These are phyloP conservation scores for Phalacrocorax brasilianus DNA, from an alignment of 2,113 vertebrate species.

Conservation along the genomic window DNA sequence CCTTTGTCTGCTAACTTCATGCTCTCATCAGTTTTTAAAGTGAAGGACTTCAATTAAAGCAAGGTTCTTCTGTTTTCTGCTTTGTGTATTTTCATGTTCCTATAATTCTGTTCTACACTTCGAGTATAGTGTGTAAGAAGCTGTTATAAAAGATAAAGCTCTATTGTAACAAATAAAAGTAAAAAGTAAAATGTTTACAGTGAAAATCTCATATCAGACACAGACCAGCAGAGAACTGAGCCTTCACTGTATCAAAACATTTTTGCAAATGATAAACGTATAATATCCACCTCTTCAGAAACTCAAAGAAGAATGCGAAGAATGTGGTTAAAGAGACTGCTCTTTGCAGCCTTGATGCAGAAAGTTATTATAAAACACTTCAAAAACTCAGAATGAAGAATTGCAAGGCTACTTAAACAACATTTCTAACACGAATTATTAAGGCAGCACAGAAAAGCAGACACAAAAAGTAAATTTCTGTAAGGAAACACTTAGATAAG, in stretches of 20 bases:
- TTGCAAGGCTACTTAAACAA: background rate
- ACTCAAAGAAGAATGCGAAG: background rate
- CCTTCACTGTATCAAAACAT: background rate
- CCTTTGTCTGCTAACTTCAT: background rate
- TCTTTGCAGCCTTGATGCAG: background rate
- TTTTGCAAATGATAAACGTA: background rate
- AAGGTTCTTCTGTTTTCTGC: background rate
- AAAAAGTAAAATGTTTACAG: background rate
- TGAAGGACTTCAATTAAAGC: background rate
- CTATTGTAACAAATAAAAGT: background rate
- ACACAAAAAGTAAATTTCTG: background rate
- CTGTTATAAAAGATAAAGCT: background rate
- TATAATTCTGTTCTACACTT: background rate
- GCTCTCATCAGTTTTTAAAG: background rate
- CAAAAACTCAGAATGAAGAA: background rate
- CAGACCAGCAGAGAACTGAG: background rate
- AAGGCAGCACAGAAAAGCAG: background rate
- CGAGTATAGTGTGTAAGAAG: background rate
- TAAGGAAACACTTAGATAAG: background rate
- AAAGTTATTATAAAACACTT: background rate
- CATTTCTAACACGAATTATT: background rate
- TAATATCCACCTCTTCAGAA: background rate
- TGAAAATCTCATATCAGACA: background rate
- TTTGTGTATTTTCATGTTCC: background rate
- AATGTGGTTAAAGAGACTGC: background rate